Evolutionary conservation across 2,888 invertebrate species (phyloP), one percentile per base, ranked within the genome.

Genomic region (Pseudolycoriella hygida): DNA sequence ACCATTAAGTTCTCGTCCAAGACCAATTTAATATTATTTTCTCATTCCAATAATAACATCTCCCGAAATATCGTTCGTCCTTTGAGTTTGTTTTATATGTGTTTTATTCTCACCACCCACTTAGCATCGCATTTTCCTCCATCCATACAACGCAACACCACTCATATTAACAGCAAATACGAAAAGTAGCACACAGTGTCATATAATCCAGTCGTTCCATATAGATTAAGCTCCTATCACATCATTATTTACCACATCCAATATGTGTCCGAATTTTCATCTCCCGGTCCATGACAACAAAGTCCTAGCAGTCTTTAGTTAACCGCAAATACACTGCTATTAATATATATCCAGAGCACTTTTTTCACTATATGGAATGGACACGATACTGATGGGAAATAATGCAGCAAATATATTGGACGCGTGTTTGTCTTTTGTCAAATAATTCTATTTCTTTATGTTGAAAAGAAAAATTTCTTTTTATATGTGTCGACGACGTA

Each of bases 221-320:
- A 43, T 43, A 43, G 43, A 43, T 43, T 43, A 43, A 43, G 43
- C 32, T 38, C 18, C 38, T 37, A 31, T 43, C 43, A 43, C 43
- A 43, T 43, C 43, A 43, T 43, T 43, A 43, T 43, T 43, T 43
- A 43, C 43, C 38, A 43, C 34, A 38, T 30, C 38, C 43, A 43
- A 43, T 43, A 43, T 38, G 43, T 43, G 43, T 43, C 43, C 30
- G 25, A 41, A 41, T 18, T 41, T 25, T 25, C 41, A 25, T 41
- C 19, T 25, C 12, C 25, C 25, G 25, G 25, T 25, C 25, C 25
- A 6, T 4, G 25, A 4, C 38, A 25, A 25, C 25, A 25, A n/a
- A n/a, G 25, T 25, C 25, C 25, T 25, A 25, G 8, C 25, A 25
- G 25, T 25, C 25, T 25, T 25, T 25, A 25, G 25, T 25, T 25